Evolutionary conservation across 2,888 invertebrate genomes (phyloP).

Genomic region (Octonoba sinensis): DNA sequence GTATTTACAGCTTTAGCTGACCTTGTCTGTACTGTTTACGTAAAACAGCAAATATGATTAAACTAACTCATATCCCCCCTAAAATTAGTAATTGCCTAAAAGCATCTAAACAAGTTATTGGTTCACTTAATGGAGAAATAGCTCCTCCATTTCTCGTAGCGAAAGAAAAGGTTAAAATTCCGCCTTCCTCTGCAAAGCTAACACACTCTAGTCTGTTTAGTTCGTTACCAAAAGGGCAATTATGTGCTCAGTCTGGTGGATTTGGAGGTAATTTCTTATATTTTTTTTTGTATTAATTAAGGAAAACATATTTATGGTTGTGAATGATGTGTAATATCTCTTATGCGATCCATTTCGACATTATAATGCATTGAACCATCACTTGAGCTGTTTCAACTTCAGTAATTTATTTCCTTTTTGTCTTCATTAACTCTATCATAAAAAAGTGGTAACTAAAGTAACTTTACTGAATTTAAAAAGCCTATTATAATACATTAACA

Average conservation of each 20-base stretch:
- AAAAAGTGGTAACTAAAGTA: too few relatives aligned
- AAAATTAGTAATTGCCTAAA: constrained; percentile 36
- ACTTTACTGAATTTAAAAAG: too few relatives aligned
- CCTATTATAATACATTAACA: too few relatives aligned
- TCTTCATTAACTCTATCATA: too few relatives aligned
- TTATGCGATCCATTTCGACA: too few relatives aligned
- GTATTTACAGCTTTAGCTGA: too few relatives aligned
- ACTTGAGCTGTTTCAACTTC: too few relatives aligned
- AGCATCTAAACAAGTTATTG: constrained; percentile 42
- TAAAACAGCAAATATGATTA: constrained; percentile 23
- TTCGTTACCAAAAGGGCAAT: constrained; percentile 34
- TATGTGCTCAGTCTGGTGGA: constrained; percentile 44
- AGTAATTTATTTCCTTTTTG: too few relatives aligned
- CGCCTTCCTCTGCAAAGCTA: constrained; percentile 30
- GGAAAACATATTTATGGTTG: too few relatives aligned
- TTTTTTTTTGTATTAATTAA: background rate
- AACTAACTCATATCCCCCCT: constrained; percentile 26
- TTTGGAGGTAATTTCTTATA: constrained; percentile 39
- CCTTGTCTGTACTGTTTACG: too few relatives aligned
- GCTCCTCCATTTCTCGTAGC: constrained; percentile 22
- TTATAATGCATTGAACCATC: too few relatives aligned
- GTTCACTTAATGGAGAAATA: constrained; percentile 41
- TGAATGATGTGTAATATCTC: too few relatives aligned
- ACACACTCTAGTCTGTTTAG: constrained; percentile 27
- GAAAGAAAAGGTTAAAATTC: constrained; percentile 20